phyloP scores from a whole-genome alignment of 92 coral and sea anemone genomes.

The Bergia sp. region DNA sequence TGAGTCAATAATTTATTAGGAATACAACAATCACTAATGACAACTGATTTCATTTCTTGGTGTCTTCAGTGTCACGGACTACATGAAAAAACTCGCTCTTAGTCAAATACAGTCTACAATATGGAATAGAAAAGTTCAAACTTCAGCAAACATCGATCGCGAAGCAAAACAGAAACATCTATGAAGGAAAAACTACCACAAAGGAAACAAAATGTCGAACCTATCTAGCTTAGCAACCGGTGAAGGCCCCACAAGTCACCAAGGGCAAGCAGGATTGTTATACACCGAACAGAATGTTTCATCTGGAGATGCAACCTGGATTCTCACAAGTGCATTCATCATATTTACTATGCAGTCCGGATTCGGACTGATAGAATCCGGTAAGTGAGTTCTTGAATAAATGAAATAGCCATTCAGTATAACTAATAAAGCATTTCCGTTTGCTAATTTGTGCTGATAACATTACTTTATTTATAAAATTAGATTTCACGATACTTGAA shows the following conservation, averaged over 20 bases:
- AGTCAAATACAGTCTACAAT: not conserved
- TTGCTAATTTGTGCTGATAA: not conserved
- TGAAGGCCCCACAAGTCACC: not conserved
- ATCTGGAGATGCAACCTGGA: slow-evolving; percentile 70
- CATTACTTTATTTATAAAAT: not conserved
- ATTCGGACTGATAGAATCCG: slow-evolving; percentile 76
- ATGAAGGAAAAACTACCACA: not conserved
- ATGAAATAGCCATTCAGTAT: not conserved
- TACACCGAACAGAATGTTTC: slow-evolving; percentile 31
- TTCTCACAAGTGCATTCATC: slow-evolving; percentile 74
- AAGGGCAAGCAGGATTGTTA: not conserved
- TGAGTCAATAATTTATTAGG: too few relatives aligned
- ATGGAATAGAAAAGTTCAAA: not conserved
- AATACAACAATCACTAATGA: too few relatives aligned
- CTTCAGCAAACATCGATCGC: not conserved
- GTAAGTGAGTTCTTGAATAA: slow-evolving; percentile 7
- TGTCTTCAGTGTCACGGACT: too few relatives aligned
- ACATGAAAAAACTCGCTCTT: too few relatives aligned
- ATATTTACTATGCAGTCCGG: slow-evolving; percentile 81
- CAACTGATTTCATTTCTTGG: too few relatives aligned
- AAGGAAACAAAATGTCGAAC: not conserved
- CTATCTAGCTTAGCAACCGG: not conserved
- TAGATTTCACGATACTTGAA: too few relatives aligned
- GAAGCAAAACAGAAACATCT: not conserved
- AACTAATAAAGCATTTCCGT: not conserved